Conservation (phyloP, 2,113 vertebrate species). For the Hypocryptadius cinnamomeus region DNA sequence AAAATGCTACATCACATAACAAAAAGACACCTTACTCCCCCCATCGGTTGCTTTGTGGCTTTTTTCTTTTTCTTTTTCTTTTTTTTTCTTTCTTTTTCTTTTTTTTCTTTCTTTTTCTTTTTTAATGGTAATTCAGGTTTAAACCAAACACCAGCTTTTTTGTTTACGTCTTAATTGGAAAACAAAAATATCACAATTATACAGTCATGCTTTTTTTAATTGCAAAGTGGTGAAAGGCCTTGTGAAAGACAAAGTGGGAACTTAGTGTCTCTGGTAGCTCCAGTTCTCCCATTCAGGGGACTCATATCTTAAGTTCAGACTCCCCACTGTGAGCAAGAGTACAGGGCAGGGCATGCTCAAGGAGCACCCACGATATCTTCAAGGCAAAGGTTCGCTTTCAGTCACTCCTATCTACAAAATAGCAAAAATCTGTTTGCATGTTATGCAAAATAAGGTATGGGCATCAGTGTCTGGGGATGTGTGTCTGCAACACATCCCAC, state of each 20-base stretch:
- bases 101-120: too few relatives aligned
- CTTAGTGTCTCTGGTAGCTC: not conserved
- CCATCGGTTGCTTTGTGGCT: not conserved
- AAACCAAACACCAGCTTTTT: not conserved
- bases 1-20: not conserved
- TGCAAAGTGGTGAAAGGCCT: not conserved
- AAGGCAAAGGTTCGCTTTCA: not conserved
- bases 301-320: not conserved
- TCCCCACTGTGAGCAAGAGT: not conserved
- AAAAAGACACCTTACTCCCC: fast-evolving
- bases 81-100: too few relatives aligned
- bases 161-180: not conserved
- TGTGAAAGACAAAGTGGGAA: not conserved
- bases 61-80: not conserved
- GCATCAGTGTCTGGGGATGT: not conserved
- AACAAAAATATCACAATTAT: not conserved
- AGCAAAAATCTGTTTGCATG: not conserved
- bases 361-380: not conserved
- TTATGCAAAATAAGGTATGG: not conserved
- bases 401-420: not conserved
- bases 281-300: not conserved
- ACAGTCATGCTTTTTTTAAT: not conserved
- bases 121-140: not conserved
- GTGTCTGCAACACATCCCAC: too few relatives aligned
- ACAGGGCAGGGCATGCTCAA: not conserved